These are phyloP conservation scores for Boloria selene DNA, from an alignment of 2,888 invertebrate genomes.

Conservation along the genomic window DNA sequence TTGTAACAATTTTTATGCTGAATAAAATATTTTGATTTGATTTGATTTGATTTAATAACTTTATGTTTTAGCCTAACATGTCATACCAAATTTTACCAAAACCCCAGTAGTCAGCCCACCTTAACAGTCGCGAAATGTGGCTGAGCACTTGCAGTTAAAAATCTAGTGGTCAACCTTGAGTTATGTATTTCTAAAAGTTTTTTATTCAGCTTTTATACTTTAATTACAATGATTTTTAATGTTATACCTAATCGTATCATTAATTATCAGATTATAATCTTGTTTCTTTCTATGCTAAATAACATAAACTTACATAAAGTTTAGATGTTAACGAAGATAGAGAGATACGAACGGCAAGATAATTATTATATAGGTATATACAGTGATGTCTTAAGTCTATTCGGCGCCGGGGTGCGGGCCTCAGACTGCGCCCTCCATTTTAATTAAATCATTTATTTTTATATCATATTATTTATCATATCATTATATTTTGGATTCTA, in stretches of 20 bases:
- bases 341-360: slow-evolving; percentile 14
- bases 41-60: too few species aligned
- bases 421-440: too few species aligned
- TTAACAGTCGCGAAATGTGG: slow-evolving; percentile 1
- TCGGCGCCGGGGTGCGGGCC: too few species aligned
- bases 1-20: too few species aligned
- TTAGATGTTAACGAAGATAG: too few species aligned
- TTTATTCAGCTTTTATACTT: background rate
- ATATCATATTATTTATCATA: too few species aligned
- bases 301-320: slow-evolving; percentile 21
- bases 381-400: too few species aligned
- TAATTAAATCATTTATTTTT: too few species aligned
- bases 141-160: slow-evolving; percentile 3
- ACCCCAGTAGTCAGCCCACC: slow-evolving; percentile 16
- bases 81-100: slow-evolving; percentile 12
- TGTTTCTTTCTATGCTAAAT: slow-evolving; percentile 8
- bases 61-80: slow-evolving; percentile 3
- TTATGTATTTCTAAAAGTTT: background rate
- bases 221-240: background rate
- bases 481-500: too few species aligned
- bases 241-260: background rate
- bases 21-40: too few species aligned
- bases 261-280: background rate
- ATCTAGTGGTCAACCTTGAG: background rate
- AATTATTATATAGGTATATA: slow-evolving; percentile 8